These are phyloP conservation scores for Lerema accius DNA, from an alignment of 1,140 invertebrate species.

Conservation along the genomic window DNA sequence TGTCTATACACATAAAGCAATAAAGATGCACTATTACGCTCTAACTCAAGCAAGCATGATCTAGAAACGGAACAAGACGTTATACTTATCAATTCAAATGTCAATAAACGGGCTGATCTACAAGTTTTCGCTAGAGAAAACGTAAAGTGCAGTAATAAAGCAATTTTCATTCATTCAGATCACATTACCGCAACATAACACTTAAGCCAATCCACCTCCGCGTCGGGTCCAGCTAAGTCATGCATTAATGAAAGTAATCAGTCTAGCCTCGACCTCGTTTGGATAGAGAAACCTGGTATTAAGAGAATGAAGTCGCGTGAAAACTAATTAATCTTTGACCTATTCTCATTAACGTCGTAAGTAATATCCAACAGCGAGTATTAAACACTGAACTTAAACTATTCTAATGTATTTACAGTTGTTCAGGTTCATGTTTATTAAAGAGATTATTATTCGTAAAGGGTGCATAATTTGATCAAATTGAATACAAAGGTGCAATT, in stretches of 20 bases:
- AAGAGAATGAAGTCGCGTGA: conserved; percentile 59
- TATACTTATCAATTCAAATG: conserved; percentile 3
- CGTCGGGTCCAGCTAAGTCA: conserved; percentile 48
- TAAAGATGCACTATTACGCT: conserved; percentile 38
- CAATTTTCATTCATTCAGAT: conserved; percentile 30
- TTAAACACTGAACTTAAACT: conserved; percentile 28
- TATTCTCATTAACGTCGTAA: conserved; percentile 43
- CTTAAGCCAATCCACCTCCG: conserved; percentile 41
- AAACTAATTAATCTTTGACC: conserved; percentile 72
- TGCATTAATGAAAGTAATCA: conserved; percentile 68
- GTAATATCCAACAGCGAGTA: neutral
- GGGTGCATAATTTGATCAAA: neutral
- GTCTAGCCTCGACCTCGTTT: conserved; percentile 60
- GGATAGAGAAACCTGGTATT: conserved; percentile 46
- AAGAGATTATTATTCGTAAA: neutral
- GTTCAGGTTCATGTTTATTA: neutral
- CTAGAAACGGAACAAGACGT: conserved; percentile 17
- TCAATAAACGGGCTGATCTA: neutral
- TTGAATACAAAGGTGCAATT: too few relatives aligned
- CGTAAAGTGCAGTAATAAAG: conserved; percentile 20
- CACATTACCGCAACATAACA: conserved; percentile 46
- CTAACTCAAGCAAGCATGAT: conserved; percentile 24
- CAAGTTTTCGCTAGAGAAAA: conserved; percentile 18
- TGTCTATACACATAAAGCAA: conserved; percentile 48
- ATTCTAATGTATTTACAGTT: neutral